These are phyloP conservation scores for Apaloderma vittatum DNA, from an alignment of 2,113 vertebrate species.

Conservation along the genomic window DNA sequence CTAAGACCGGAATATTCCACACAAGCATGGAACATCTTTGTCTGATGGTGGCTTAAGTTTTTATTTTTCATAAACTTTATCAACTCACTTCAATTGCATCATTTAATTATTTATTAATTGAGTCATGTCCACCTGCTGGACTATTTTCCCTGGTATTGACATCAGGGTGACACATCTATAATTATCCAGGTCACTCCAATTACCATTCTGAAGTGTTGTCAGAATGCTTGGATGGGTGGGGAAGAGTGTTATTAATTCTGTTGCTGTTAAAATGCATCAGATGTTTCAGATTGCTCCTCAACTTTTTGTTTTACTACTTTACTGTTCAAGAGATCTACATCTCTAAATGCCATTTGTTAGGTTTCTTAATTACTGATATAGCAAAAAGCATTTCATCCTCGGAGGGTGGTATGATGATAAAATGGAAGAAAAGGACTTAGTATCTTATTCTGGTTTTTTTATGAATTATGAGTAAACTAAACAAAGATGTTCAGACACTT, in stretches of 20 bases:
- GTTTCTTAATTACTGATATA: background rate
- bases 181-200: background rate
- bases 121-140: background rate
- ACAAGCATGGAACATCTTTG: background rate
- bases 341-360: background rate
- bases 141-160: background rate
- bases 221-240: background rate
- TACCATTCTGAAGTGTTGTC: slow-evolving; percentile 2
- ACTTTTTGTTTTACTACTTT: background rate
- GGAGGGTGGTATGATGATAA: background rate
- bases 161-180: background rate
- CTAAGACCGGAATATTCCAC: background rate
- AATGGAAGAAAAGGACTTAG: background rate
- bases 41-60: background rate
- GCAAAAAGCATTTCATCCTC: background rate
- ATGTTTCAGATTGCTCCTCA: background rate
- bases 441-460: background rate
- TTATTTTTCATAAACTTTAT: background rate
- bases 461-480: background rate
- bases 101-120: background rate
- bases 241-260: background rate
- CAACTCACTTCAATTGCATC: background rate
- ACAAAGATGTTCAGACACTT: background rate
- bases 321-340: background rate
- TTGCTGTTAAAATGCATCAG: background rate